A percentile compares a stretch with the other conserved stretches of the same genome.
phyloP scores from a whole-genome alignment of 2,113 vertebrate species.

The Antechinus flavipes region DNA sequence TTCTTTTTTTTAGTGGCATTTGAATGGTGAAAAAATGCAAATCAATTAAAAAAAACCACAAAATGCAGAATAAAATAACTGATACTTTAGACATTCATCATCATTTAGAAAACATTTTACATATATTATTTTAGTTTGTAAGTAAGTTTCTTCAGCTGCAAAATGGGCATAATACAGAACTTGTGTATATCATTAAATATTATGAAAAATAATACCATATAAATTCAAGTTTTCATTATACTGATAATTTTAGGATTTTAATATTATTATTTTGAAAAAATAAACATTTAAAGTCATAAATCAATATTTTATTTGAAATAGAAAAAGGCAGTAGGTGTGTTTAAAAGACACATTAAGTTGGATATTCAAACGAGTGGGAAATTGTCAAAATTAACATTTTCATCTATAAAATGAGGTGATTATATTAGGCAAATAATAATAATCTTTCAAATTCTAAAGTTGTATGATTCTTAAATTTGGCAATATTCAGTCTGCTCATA shows the following conservation, averaged over 20 bases:
- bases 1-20: not conserved
- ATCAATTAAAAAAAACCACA: constrained; percentile 8
- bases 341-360: not conserved
- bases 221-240: not conserved
- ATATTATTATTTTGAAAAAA: not conserved
- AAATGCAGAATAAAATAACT: not conserved
- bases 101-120: not conserved
- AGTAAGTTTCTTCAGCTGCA: not conserved
- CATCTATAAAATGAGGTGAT: not conserved
- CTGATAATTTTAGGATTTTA: not conserved
- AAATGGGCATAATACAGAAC: not conserved
- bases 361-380: not conserved
- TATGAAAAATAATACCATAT: not conserved
- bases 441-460: not conserved
- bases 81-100: not conserved
- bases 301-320: not conserved
- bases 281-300: not conserved
- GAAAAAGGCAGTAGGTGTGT: not conserved
- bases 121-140: not conserved
- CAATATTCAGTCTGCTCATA: not conserved
- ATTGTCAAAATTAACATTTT: not conserved
- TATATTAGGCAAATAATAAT: not conserved
- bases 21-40: not conserved
- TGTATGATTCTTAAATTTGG: not conserved
- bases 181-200: not conserved